A percentile compares a stretch with the other conserved stretches of the same genome.
phyloP scores from a whole-genome alignment of 1,140 invertebrate genomes.

The Drosophila mayri region DNA sequence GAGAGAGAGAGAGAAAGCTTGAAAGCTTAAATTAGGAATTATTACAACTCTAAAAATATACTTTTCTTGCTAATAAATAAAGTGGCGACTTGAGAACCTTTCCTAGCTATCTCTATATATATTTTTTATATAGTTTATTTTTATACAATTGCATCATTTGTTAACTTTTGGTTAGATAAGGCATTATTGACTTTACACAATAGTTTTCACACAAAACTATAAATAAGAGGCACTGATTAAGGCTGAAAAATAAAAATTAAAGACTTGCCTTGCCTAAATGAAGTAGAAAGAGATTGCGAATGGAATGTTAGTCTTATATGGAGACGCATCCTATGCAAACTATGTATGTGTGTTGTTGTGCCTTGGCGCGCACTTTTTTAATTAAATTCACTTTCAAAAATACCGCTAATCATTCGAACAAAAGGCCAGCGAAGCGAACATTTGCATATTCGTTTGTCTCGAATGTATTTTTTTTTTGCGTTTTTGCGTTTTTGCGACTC shows the following conservation, averaged over 20 bases:
- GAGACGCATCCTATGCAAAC: slow-evolving; percentile 59
- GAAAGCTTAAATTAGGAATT: not conserved
- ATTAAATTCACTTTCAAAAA: slow-evolving; percentile 83
- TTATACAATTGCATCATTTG: not conserved
- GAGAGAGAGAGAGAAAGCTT: not conserved
- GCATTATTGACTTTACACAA: not conserved
- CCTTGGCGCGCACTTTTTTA: slow-evolving; percentile 51
- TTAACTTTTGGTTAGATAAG: slow-evolving; percentile 10
- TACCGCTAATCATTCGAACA: slow-evolving; percentile 77
- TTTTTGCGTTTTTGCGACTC: slow-evolving; percentile 30
- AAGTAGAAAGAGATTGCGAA: slow-evolving; percentile 8
- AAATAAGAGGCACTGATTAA: not conserved
- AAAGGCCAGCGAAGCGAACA: slow-evolving; percentile 45
- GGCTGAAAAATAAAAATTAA: not conserved
- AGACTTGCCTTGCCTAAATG: not conserved
- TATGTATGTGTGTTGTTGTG: slow-evolving; percentile 20
- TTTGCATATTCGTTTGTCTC: slow-evolving; percentile 63
- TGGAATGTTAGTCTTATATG: slow-evolving; percentile 5
- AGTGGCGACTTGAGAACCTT: not conserved
- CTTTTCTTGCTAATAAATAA: not conserved
- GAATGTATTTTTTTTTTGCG: slow-evolving; percentile 22
- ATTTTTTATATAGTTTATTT: not conserved
- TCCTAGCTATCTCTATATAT: not conserved
- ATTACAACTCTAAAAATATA: not conserved
- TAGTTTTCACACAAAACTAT: not conserved